Percentiles rank a stretch among this genome's conserved stretches.
phyloP scores from a whole-genome alignment of 2,797 vertebrate species.

The Propithecus perrieri region DNA sequence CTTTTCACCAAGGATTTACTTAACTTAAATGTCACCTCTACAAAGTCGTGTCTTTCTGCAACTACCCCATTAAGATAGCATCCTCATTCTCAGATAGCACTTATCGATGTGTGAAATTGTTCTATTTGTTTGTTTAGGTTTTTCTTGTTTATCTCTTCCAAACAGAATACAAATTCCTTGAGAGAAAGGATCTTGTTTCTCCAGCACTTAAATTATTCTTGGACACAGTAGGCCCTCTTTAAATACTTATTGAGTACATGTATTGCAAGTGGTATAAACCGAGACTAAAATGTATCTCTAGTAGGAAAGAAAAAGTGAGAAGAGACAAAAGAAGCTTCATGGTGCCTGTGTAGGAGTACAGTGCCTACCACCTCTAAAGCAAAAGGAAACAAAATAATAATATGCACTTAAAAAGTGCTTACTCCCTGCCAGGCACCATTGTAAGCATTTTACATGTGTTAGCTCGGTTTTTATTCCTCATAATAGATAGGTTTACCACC shows the following conservation, averaged over 20 bases:
- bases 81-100: neutral
- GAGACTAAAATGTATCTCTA: neutral
- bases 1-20: neutral
- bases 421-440: neutral
- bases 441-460: neutral
- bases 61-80: neutral
- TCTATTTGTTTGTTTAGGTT: neutral
- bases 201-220: neutral
- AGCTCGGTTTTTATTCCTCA: neutral
- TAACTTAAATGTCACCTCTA: neutral
- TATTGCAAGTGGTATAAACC: neutral
- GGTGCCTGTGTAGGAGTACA: neutral
- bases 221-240: neutral
- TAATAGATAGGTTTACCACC: neutral
- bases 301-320: neutral
- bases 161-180: neutral
- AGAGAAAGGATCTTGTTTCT: neutral
- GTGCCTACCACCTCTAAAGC: neutral
- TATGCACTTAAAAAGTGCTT: neutral
- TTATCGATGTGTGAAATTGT: neutral
- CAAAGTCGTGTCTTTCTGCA: neutral
- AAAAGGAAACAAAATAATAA: neutral
- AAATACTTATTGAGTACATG: neutral
- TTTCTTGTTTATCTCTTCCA: neutral
- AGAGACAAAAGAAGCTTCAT: neutral